phyloP scores from a whole-genome alignment of 2,888 invertebrate species.

The Brachypalpus laphriformis region DNA sequence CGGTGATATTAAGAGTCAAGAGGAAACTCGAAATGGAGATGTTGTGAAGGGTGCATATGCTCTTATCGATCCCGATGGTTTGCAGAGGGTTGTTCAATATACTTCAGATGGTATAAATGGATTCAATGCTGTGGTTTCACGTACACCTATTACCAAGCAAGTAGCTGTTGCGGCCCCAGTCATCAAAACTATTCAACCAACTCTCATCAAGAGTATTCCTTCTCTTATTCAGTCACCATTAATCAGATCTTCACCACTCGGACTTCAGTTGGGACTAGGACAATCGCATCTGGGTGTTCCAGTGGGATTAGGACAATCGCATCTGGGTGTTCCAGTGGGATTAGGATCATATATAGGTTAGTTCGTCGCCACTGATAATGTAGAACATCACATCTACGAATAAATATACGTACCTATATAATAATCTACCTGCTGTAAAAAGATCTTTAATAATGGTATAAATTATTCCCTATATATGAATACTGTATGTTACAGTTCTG shows the following conservation, averaged over 20 bases:
- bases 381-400: background rate
- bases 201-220: constrained; percentile 47
- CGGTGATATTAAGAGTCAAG: constrained; percentile 76
- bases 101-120: constrained; percentile 75
- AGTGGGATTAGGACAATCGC: too few relatives aligned
- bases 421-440: background rate
- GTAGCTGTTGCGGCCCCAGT: constrained; percentile 53
- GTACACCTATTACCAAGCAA: constrained; percentile 67
- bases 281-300: too few relatives aligned
- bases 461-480: background rate
- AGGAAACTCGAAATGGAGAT: constrained; percentile 75
- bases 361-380: background rate
- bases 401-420: background rate
- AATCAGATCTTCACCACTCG: background rate
- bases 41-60: constrained; percentile 75
- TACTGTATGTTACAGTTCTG: constrained; percentile 14
- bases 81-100: constrained; percentile 75
- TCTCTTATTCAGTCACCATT: background rate
- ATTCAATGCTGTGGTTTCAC: constrained; percentile 75
- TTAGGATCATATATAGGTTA: constrained; percentile 18
- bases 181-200: constrained; percentile 57
- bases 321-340: too few relatives aligned
- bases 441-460: background rate
- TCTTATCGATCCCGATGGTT: constrained; percentile 76
- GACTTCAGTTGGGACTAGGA: background rate